Base-by-base conservation (phyloP, 2,113 vertebrate genomes). In the Labrus mixtus region DNA sequence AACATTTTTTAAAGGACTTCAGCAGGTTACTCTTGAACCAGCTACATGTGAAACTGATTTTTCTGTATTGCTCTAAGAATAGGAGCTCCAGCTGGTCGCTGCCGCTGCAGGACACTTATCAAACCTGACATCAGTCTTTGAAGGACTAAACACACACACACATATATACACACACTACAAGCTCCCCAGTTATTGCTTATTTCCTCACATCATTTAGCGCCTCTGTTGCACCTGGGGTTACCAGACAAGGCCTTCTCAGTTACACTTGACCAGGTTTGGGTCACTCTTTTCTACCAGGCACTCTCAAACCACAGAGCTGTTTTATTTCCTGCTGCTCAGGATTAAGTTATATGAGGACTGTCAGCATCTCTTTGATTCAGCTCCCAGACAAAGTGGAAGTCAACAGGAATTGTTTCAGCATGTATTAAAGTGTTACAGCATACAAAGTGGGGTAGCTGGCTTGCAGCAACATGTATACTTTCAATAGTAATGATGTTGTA, bases 301-400 rank as follows among this genome's bases (percentile, higher is more conserved):
- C 77, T 78, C 72, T 73, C 39, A 6, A 85, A 85, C 80, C 78
- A 39, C 81, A 76, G 79, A 68, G 72, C 84, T 74, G 82, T 39
- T 90, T 90, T 88, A 87, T 79, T 85, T 54, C 81, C 82, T 81
- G 50, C 79, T 57, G 71, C 76, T 79, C 68, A 10, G 86, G 81
- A 89, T 90, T 89, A 84, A 87, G 87, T 93, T 92, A 91, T 90
- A 84, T 83, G 87, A 84, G 79, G 76, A 86, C 90, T 92, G 91
- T 92, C 91, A 93, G 76, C 74, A 10, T 89, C 84, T 61, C 90
- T 90, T 88, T 89, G 90, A 90, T 88, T 86, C 65, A 33, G 2
- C 57, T 58, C 79, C 73, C 84, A 65, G 72, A 90, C 37, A 54
- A 33, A 53, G 56, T 68, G 65, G 55, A 76, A 83, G 75, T 90